Evolutionary conservation across 1,140 invertebrate species (phyloP), one percentile per base, ranked within the genome.

Genomic region (Sinonovacula constricta): DNA sequence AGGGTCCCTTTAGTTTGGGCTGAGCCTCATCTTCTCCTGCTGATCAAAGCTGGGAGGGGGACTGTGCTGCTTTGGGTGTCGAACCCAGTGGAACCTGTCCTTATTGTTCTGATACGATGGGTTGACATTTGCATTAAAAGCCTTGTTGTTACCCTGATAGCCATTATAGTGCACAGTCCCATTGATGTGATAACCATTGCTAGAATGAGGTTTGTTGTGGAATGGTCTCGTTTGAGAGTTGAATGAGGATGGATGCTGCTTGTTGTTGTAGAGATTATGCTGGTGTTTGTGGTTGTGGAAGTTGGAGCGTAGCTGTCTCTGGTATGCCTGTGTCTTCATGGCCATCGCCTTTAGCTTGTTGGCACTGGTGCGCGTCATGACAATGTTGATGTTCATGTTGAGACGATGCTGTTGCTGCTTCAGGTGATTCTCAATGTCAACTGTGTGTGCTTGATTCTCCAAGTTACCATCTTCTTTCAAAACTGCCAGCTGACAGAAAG

Each of bases 401-500:
- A 79, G 56, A 22, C 81, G 71, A 33, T 82, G 75, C 30, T 62
- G 74, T 30, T 82, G 78, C 57, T 85, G 81, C 33, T 80, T 65
- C 39, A 87, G 59, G 14, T 83, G 34, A 53, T 84, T 82, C 4
- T 83, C 81, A 26, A 87, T 82, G 66, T 87, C 75, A 31, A 87
- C 74, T 4, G 82, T 79, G 51, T 83, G 79, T 3, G 82, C 83
- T 39, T 80, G 81, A 54, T 85, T 93, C 82, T 93, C 93, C 74
- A 92, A 91, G 54, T 87, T 87, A 1, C 87, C 86, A 69, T 93
- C 92, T 78, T 92, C 92, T 76, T 94, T 94, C 22, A 62, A 30
- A 7, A 92, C 93, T 28, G 93, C 93, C 53, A 94, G 86, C 53
- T 93, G 94, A 85, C 93, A 94, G 84, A 93, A 93, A 18, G 93